Conservation (phyloP, 2,113 vertebrate genomes). For the Poeciliopsis turrubarensis region DNA sequence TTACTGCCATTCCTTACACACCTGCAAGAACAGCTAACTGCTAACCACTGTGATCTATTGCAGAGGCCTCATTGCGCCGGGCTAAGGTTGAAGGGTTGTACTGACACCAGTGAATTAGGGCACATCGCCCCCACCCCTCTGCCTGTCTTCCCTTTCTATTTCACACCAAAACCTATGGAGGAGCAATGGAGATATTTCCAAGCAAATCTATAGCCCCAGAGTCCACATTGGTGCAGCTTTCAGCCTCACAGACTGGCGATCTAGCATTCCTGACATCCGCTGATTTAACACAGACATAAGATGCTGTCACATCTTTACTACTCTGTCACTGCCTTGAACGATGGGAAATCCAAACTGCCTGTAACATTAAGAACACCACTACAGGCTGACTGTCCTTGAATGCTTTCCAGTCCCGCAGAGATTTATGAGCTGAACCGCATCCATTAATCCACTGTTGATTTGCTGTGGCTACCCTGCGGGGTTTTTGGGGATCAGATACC, state of each 20-base stretch:
- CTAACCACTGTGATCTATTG: conserved; percentile 74
- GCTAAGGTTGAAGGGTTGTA: conserved; percentile 61
- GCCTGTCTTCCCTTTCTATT: conserved; percentile 19
- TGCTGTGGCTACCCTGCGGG: conserved; percentile 73
- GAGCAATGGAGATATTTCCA: conserved; percentile 44
- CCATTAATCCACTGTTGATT: conserved; percentile 79
- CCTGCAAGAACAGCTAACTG: conserved; percentile 75
- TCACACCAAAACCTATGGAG: conserved; percentile 17
- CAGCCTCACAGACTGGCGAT: conserved; percentile 47
- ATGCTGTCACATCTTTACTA: conserved; percentile 73
- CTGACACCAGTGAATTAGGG: conserved; percentile 65
- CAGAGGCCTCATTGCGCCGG: conserved; percentile 46
- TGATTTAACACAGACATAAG: conserved; percentile 72
- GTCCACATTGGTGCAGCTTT: conserved; percentile 40
- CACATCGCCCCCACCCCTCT: conserved; percentile 41
- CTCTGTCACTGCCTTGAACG: conserved; percentile 70
- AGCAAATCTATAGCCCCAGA: conserved; percentile 50
- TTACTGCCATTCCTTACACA: conserved; percentile 76
- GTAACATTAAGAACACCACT: conserved; percentile 77
- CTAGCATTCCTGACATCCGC: conserved; percentile 60
- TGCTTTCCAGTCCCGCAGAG: conserved; percentile 73
- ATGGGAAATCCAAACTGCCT: conserved; percentile 75
- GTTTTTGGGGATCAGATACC: conserved; percentile 74
- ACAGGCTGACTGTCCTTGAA: conserved; percentile 74
- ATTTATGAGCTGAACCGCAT: conserved; percentile 77